These are phyloP conservation scores for Lutjanus argentimaculatus DNA, from an alignment of 2,797 vertebrate genomes.

Conservation along the genomic window DNA sequence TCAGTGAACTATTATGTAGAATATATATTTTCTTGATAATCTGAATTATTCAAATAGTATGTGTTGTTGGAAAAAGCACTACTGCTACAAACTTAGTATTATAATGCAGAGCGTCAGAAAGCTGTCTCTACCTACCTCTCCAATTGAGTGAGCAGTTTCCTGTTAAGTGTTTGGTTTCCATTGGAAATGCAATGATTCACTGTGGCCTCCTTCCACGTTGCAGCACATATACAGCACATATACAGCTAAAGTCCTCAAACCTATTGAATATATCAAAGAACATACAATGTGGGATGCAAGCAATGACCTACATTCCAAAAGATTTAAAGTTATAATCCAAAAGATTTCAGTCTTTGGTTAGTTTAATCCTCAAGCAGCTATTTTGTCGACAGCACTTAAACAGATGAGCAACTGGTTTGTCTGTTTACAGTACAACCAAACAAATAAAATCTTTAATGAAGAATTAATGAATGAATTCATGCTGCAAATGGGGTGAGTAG, in stretches of 20 bases:
- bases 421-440: constrained; percentile 2
- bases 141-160: constrained; percentile 67
- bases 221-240: constrained; percentile 34
- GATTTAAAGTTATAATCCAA: neutral
- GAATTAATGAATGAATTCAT: neutral
- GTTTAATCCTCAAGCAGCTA: neutral
- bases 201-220: constrained; percentile 32
- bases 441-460: neutral
- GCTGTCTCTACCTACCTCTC: constrained; percentile 83
- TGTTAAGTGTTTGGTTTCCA: constrained; percentile 52
- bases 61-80: constrained; percentile 63
- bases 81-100: constrained; percentile 68
- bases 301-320: neutral
- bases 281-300: constrained; percentile 25
- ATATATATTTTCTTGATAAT: constrained; percentile 58
- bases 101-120: constrained; percentile 65
- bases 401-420: neutral
- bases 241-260: constrained; percentile 17
- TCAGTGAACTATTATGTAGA: constrained; percentile 46
- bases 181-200: constrained; percentile 44
- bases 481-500: neutral
- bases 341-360: constrained; percentile 5
- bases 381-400: constrained; percentile 22
- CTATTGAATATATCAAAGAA: constrained; percentile 31
- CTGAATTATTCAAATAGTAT: constrained; percentile 65